Evolutionary conservation across 2,113 vertebrate species (phyloP).

Genomic region (Arothron firmamentum): DNA sequence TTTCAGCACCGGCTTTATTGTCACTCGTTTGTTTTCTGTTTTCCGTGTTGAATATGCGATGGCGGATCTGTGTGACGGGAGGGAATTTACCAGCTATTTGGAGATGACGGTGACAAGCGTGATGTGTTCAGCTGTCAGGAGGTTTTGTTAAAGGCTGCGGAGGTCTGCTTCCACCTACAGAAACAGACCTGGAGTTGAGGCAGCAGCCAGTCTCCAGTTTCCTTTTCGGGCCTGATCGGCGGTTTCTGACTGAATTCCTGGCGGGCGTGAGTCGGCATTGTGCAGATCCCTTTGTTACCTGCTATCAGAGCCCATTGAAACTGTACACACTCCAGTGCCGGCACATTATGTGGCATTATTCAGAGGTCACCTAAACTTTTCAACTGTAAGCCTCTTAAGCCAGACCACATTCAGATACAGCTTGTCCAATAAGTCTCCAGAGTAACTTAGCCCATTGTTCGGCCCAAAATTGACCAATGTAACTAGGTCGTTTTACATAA

Average conservation of each 20-base stretch:
- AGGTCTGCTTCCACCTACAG: neutral
- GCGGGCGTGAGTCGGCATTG: slow-evolving; percentile 34
- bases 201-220: neutral
- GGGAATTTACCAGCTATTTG: too few species aligned
- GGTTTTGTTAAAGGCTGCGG: too few species aligned
- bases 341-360: slow-evolving; percentile 68
- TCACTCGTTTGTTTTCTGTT: neutral
- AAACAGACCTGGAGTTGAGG: slow-evolving; percentile 1
- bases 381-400: slow-evolving; percentile 75
- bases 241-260: slow-evolving; percentile 31
- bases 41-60: neutral
- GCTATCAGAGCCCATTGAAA: slow-evolving; percentile 58
- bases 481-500: slow-evolving; percentile 72
- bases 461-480: slow-evolving; percentile 73
- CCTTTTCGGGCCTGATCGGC: slow-evolving; percentile 10
- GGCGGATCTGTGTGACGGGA: too few species aligned
- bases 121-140: too few species aligned
- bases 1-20: slow-evolving; percentile 11
- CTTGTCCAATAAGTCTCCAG: slow-evolving; percentile 71
- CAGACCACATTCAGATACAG: slow-evolving; percentile 71
- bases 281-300: slow-evolving; percentile 49
- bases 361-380: slow-evolving; percentile 76
- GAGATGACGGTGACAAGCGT: too few species aligned
- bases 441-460: slow-evolving; percentile 72
- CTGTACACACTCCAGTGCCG: slow-evolving; percentile 45